phyloP scores from a whole-genome alignment of 2,797 vertebrate species.

The Coracias cyanogaster region DNA sequence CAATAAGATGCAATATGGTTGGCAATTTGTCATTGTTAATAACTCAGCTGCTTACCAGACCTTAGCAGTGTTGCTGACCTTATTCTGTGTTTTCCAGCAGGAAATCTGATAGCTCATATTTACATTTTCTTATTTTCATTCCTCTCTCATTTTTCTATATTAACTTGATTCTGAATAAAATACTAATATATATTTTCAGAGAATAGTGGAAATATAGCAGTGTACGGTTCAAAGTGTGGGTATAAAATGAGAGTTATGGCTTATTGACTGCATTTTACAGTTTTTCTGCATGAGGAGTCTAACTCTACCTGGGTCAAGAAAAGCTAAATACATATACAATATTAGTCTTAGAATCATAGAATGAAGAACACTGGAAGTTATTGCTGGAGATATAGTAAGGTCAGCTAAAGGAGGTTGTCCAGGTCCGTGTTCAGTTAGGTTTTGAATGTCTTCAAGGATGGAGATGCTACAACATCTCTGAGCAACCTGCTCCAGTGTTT shows the following conservation, averaged over 20 bases:
- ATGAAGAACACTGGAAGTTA: neutral
- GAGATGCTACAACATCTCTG: neutral
- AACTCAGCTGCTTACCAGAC: neutral
- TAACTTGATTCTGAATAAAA: neutral
- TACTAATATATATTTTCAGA: neutral
- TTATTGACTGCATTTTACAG: neutral
- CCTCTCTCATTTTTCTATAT: neutral
- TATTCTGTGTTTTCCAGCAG: neutral
- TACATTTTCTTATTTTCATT: neutral
- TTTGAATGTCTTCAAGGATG: neutral
- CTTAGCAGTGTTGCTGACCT: neutral
- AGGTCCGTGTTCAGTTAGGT: neutral
- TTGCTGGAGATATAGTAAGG: neutral
- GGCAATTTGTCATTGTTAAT: conserved; percentile 15
- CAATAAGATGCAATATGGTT: neutral
- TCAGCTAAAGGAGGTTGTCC: neutral
- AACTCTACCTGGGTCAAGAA: neutral
- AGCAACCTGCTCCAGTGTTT: neutral
- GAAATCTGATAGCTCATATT: neutral
- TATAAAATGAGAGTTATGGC: neutral
- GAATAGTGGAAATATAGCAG: neutral
- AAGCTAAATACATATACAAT: neutral
- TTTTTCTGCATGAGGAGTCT: neutral
- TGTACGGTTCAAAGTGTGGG: neutral
- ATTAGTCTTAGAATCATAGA: neutral